Conservation (phyloP, 2,113 vertebrate genomes). For the Saccopteryx bilineata region DNA sequence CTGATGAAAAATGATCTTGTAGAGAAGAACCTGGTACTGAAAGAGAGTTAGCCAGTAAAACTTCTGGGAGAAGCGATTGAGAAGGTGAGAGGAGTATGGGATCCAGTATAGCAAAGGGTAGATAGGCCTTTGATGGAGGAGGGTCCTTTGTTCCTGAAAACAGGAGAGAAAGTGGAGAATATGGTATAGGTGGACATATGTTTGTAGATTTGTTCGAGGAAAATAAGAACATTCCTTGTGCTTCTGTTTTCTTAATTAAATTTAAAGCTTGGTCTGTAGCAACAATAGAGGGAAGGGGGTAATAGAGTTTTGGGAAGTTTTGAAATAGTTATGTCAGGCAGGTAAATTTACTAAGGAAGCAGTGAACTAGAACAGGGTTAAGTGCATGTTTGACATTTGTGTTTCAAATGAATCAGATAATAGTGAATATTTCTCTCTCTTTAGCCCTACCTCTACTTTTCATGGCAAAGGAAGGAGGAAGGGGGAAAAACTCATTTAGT, state of each 20-base stretch:
- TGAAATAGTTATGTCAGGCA: background rate
- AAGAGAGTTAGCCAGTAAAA: background rate
- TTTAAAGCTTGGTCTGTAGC: background rate
- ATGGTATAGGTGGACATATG: background rate
- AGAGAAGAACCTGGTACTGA: background rate
- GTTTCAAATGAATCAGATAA: background rate
- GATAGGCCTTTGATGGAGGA: background rate
- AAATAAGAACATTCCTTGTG: background rate
- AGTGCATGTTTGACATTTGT: background rate
- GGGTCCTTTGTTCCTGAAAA: background rate
- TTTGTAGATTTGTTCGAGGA: background rate
- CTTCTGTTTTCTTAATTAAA: background rate
- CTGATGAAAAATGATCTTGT: background rate
- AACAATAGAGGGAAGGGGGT: background rate
- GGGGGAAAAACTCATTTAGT: background rate
- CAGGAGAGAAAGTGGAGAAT: background rate
- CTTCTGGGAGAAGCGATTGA: background rate
- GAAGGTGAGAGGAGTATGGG: background rate
- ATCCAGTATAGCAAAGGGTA: background rate
- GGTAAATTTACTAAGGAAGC: background rate
- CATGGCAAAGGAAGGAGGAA: background rate
- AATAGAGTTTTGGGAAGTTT: background rate
- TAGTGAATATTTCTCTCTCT: background rate
- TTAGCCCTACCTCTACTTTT: background rate
- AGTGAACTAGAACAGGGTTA: background rate